These are phyloP conservation scores for Stenurella melanura DNA, from an alignment of 2,888 invertebrate species.

Conservation along the genomic window DNA sequence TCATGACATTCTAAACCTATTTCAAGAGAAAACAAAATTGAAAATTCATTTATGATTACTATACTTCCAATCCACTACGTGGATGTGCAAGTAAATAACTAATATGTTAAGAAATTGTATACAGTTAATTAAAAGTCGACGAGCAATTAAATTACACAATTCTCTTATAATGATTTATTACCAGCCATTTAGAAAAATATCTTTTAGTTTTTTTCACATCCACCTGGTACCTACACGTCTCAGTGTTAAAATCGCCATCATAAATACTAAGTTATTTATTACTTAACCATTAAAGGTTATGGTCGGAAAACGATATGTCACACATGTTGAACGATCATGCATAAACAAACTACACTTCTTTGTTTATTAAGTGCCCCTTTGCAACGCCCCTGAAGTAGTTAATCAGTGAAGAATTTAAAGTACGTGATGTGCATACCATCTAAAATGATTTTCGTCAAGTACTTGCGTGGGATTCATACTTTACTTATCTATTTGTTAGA, in stretches of 20 bases:
- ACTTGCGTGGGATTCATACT: constrained; percentile 18
- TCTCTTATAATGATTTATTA: neutral
- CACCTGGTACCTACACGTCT: neutral
- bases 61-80: no score
- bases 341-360: constrained; percentile 8
- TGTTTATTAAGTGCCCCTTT: constrained; percentile 1
- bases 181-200: neutral
- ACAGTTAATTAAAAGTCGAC: neutral
- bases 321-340: constrained; percentile 6
- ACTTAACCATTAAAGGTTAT: constrained; percentile 13
- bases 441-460: constrained; percentile 28
- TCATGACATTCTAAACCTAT: no score
- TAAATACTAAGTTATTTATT: constrained; percentile 14
- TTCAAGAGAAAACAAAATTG: no score
- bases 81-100: no score
- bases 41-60: no score
- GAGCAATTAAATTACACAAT: neutral
- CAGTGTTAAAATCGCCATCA: neutral
- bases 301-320: constrained; percentile 18
- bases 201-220: neutral
- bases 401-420: constrained; percentile 22
- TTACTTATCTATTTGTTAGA: constrained; percentile 23
- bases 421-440: constrained; percentile 25
- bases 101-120: no score
- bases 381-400: constrained; percentile 26